Evolutionary conservation across 64 coral and sea anemone genomes (phyloP).

Genomic region (Pachyseris speciosa): DNA sequence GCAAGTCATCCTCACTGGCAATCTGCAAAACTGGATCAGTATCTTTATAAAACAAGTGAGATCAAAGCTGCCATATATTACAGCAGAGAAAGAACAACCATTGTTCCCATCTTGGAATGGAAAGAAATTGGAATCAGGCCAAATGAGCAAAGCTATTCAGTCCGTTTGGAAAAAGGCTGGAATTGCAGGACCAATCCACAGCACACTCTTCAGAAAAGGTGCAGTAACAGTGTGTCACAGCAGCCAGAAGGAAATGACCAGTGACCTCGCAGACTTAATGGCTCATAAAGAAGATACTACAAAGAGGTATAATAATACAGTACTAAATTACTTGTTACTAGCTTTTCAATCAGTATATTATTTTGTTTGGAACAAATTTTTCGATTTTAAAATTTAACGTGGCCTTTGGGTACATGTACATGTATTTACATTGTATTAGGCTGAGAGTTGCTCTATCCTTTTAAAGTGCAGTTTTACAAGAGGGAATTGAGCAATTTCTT

Average conservation of each 20-base stretch:
- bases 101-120: conserved; percentile 79
- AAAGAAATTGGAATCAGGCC: conserved; percentile 60
- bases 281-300: conserved; percentile 67
- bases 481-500: too few species aligned
- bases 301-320: too few species aligned
- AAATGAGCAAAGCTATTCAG: conserved; percentile 69
- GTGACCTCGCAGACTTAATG: conserved; percentile 61
- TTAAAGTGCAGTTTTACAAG: too few species aligned
- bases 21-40: conserved; percentile 18
- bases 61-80: conserved; percentile 4
- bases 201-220: conserved; percentile 67
- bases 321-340: too few species aligned
- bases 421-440: too few species aligned
- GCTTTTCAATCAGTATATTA: too few species aligned
- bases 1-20: background rate
- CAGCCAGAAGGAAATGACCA: conserved; percentile 28
- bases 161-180: conserved; percentile 73
- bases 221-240: conserved; percentile 54
- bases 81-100: background rate
- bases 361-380: too few species aligned
- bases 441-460: too few species aligned
- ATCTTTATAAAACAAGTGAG: conserved; percentile 22
- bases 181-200: conserved; percentile 26
- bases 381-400: too few species aligned
- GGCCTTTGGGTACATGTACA: too few species aligned